Conservation (phyloP, 2,113 vertebrate genomes). For the Athene noctua region DNA sequence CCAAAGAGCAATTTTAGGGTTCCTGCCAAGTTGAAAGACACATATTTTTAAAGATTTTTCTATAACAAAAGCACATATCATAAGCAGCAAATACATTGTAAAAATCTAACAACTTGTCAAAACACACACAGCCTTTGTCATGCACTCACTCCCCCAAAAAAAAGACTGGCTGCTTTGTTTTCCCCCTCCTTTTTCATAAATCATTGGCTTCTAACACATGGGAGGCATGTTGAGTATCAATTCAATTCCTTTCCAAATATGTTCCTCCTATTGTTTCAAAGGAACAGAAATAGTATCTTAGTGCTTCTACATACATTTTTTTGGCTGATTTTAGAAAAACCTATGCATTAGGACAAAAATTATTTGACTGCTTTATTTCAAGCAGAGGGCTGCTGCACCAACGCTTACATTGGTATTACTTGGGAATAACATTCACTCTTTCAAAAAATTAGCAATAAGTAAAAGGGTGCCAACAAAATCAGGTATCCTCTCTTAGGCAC, state of each 20-base stretch:
- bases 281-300: neutral
- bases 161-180: neutral
- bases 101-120: neutral
- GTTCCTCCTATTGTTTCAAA: neutral
- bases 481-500: neutral
- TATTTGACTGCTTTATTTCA: neutral
- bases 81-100: neutral
- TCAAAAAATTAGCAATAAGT: neutral
- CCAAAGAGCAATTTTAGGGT: neutral
- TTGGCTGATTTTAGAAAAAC: neutral
- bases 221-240: neutral
- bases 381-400: neutral
- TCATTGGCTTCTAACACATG: neutral
- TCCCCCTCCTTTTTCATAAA: neutral
- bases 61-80: neutral
- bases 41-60: neutral
- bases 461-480: neutral
- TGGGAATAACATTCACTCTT: neutral
- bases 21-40: neutral
- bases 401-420: neutral
- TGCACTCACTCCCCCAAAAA: neutral
- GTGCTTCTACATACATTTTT: neutral
- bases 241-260: neutral
- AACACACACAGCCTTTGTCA: neutral
- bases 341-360: neutral